Evolutionary conservation across 2,888 invertebrate genomes (phyloP), one percentile per base, ranked within the genome.

Genomic region (Polymixis lichenea): DNA sequence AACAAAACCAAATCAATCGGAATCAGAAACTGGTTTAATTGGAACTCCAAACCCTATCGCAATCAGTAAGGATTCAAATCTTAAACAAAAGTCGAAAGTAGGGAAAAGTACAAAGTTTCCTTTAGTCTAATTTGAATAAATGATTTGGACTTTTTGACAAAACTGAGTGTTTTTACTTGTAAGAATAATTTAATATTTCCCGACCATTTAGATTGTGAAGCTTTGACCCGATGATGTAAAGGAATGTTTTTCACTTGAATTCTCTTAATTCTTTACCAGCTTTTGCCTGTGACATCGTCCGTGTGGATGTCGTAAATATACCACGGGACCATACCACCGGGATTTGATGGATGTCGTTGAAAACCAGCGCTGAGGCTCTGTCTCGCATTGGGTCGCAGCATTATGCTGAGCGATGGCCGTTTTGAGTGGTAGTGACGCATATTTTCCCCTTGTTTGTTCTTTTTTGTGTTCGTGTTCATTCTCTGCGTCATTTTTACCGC

Each of bases 31-130:
- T 38, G 25, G 3, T 68, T 11, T 56, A 38, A 58, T 53, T 56
- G 5, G 2, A 46, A 62, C 4, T 15, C 15, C 11, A 25, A 79
- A 58, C n/a, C 56, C 17, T 25, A 19, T 64, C 49, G 25, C 75
- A 80, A 80, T 80, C 67, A 79, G 58, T 58, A 32, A 9, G 4
- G 46, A 60, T 68, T 68, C 56, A 80, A 71, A 80, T 64, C 38
- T 55, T 28, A 64, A 79, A 79, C 11, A 67, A 67, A 58, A n/a
- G 17, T 60, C 17, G 4, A 79, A 66, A 25, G 13, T 43, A 71
- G 32, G 3, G 22, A 60, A 46, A 66, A 28, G 9, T 25, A 19
- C 3, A 32, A 51, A 72, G 49, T 19, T 68, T 58, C 32, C 22
- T 43, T 11, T n/a, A 53, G 19, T 75, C 46, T 49, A 58, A 78